A percentile compares a stretch with the other conserved stretches of the same genome.
Evolutionary conservation across 1,140 invertebrate species (phyloP).

Genomic region (Nasonia vitripennis): DNA sequence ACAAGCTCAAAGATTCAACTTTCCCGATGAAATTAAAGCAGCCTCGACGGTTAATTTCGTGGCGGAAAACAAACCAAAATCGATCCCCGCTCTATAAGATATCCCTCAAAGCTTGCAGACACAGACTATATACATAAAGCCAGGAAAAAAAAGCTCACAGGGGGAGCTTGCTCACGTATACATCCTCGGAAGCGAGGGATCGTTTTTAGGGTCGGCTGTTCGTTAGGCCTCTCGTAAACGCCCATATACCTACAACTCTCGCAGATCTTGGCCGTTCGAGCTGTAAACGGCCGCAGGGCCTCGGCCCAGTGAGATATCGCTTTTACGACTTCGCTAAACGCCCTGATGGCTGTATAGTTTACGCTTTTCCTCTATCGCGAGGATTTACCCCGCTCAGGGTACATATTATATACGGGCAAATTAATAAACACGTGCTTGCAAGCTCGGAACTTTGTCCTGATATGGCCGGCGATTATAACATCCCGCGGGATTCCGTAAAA

Average conservation of each 20-base stretch:
- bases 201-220: not conserved
- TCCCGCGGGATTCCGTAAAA: not conserved
- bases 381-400: not conserved
- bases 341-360: not conserved
- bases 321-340: constrained; percentile 25
- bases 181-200: not conserved
- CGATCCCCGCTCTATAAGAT: too few relatives aligned
- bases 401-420: not conserved
- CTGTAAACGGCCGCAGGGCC: not conserved
- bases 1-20: too few relatives aligned
- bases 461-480: not conserved
- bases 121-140: too few relatives aligned
- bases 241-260: not conserved
- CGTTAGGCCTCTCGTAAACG: not conserved
- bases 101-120: too few relatives aligned
- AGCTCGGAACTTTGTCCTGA: not conserved
- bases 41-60: too few relatives aligned
- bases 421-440: not conserved
- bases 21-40: too few relatives aligned
- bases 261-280: not conserved
- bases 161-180: too few relatives aligned
- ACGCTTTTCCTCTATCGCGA: not conserved
- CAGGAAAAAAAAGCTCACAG: too few relatives aligned
- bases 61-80: too few relatives aligned
- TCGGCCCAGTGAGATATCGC: constrained; percentile 8